Evolutionary conservation across 2,113 vertebrate genomes (phyloP), one percentile per base, ranked within the genome.

Genomic region (Lagopus leucura): DNA sequence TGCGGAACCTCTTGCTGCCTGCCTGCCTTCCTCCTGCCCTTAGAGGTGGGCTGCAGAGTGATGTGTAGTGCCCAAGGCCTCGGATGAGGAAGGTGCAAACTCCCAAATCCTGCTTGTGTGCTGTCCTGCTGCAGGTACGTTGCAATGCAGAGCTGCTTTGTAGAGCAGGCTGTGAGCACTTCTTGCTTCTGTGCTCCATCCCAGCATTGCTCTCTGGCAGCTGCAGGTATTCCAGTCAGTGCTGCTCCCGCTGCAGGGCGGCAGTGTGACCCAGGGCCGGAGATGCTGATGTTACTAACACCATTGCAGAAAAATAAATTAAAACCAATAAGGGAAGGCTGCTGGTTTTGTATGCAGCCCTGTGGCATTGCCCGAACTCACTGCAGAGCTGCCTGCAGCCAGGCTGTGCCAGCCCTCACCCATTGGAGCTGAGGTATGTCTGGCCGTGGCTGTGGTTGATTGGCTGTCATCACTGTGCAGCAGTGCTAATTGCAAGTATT

Each of bases 161-260:
- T 28, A 7, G 54, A 15, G 5, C 2, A 0, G 21, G 12, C 4
- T 6, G 10, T 25, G 14, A 22, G 28, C 11, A 1, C 6, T 45
- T 42, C 2, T 27, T 5, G 9, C 18, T 30, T 52, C 32, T 8
- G 24, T 15, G 3, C 4, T 61, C 12, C 0, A 45, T 40, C 17
- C 22, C 73, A 38, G 10, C 25, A 21, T 11, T 8, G 13, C 69
- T 58, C 6, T 30, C 30, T n/a, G 42, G 42, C 55, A 28, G 4
- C 27, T 12, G 6, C 40, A 5, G 74, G 30, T 61, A 18, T 20
- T 38, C 66, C 54, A 5, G 1, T 34, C 40, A 16, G 34, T 1
- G 4, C 43, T 15, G 2, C 48, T 11, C 38, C 55, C 3, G 25
- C 50, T 42, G 28, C 40, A 28, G 70, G 27, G 50, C 50, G 8